A percentile compares a stretch with the other conserved stretches of the same genome.
phyloP scores from a whole-genome alignment of 2,888 invertebrate species.

The Odontocolon sp. region DNA sequence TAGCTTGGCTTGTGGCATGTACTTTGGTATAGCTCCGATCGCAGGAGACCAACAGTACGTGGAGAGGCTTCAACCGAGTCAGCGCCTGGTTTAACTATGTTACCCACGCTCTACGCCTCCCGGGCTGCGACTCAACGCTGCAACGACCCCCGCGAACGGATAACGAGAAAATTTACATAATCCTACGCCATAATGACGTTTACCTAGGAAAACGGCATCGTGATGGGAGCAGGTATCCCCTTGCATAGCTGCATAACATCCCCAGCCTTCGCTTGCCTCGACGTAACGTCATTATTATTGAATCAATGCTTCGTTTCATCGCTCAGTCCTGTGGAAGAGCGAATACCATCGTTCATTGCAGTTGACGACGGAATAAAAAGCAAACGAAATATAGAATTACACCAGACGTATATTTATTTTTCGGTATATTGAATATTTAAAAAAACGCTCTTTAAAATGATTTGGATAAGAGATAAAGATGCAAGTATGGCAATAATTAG shows the following conservation, averaged over 20 bases:
- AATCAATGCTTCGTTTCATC: constrained; percentile 61
- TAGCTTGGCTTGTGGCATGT: background rate
- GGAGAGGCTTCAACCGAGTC: constrained; percentile 17
- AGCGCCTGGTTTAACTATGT: constrained; percentile 36
- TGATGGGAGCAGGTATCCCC: background rate
- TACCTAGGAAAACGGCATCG: constrained; percentile 57
- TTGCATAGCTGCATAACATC: constrained; percentile 4
- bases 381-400: constrained; percentile 35
- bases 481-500: too few relatives aligned
- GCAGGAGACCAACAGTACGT: constrained; percentile 15
- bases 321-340: constrained; percentile 45
- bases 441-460: background rate
- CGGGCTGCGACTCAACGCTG: constrained; percentile 17
- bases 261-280: constrained; percentile 20
- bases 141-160: constrained; percentile 55
- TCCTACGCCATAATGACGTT: constrained; percentile 65
- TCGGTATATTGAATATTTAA: constrained; percentile 1
- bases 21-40: constrained; percentile 11
- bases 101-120: constrained; percentile 27
- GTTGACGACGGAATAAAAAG: background rate
- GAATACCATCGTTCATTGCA: background rate
- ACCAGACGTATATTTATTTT: too few relatives aligned
- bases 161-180: constrained; percentile 67
- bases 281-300: constrained; percentile 62
- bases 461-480: background rate